phyloP scores from a whole-genome alignment of 2,113 vertebrate species.

The Oceanites oceanicus region DNA sequence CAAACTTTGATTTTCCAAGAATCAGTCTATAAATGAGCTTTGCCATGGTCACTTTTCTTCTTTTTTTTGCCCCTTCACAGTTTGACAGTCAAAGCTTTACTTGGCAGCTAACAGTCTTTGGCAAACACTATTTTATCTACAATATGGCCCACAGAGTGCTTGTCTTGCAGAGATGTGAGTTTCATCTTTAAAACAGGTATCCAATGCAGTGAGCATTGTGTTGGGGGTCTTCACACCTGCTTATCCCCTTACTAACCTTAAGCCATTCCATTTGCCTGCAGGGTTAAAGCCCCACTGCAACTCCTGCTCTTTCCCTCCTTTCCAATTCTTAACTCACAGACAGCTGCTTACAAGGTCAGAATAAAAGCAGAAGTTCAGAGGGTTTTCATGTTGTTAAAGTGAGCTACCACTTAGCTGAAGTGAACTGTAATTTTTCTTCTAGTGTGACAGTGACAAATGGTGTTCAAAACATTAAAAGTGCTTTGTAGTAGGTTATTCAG shows the following conservation, averaged over 20 bases:
- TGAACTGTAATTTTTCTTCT: conserved; percentile 45
- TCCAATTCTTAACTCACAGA: not conserved
- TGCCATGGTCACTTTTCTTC: not conserved
- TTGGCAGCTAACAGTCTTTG: not conserved
- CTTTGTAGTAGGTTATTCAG: conserved; percentile 15
- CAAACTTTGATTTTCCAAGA: not conserved
- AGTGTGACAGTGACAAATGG: conserved; percentile 33
- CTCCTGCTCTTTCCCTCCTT: not conserved
- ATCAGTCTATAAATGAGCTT: not conserved
- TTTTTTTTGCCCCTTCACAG: not conserved
- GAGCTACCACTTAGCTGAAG: conserved; percentile 38
- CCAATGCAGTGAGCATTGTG: not conserved
- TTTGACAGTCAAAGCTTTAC: not conserved
- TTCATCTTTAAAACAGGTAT: not conserved
- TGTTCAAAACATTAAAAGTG: conserved; percentile 38
- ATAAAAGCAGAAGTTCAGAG: conserved; percentile 30
- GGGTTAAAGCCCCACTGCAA: not conserved
- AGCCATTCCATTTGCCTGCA: not conserved
- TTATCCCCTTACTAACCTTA: not conserved
- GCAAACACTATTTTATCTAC: not conserved
- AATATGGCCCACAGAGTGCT: not conserved
- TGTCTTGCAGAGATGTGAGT: not conserved
- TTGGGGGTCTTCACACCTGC: not conserved
- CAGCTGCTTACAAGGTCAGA: not conserved
- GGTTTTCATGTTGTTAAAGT: conserved; percentile 17